Evolutionary conservation across 2,888 invertebrate species (phyloP).

Genomic region (Amblyjoppa fuscipennis): DNA sequence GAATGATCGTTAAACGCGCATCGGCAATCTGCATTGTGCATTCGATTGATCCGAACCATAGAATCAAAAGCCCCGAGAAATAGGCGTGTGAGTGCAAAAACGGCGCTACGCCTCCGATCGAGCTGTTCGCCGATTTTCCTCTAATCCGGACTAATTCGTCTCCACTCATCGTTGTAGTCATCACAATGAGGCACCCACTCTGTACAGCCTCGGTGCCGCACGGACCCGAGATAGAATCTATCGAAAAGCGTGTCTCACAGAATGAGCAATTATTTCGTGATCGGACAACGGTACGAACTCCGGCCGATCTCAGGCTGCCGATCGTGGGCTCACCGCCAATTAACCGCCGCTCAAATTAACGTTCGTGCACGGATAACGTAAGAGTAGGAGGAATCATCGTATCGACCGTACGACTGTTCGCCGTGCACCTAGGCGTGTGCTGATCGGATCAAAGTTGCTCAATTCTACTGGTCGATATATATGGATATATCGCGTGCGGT

Average conservation of each 20-base stretch:
- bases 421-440: constrained; percentile 26
- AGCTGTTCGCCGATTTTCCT: constrained; percentile 23
- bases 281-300: constrained; percentile 8
- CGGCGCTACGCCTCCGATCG: constrained; percentile 4
- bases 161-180: constrained; percentile 35
- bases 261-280: constrained; percentile 53
- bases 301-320: constrained; percentile 8
- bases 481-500: constrained; percentile 12
- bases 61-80: too few relatives aligned
- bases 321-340: constrained; percentile 63
- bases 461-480: constrained; percentile 8
- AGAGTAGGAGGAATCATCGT: constrained; percentile 43
- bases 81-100: constrained; percentile 2
- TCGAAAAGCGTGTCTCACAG: constrained; percentile 24
- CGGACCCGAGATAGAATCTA: constrained; percentile 42
- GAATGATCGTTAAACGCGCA: too few relatives aligned
- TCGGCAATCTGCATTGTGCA: too few relatives aligned
- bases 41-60: too few relatives aligned
- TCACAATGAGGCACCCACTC: background rate
- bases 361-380: constrained; percentile 61
- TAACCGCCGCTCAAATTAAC: constrained; percentile 61
- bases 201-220: background rate
- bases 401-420: constrained; percentile 17
- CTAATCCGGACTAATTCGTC: constrained; percentile 40
- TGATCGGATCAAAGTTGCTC: constrained; percentile 56